Percentiles rank a stretch among this genome's conserved stretches.
These are phyloP conservation scores for Nannospalax galili DNA, from an alignment of 2,113 vertebrate species.

Conservation along the genomic window DNA sequence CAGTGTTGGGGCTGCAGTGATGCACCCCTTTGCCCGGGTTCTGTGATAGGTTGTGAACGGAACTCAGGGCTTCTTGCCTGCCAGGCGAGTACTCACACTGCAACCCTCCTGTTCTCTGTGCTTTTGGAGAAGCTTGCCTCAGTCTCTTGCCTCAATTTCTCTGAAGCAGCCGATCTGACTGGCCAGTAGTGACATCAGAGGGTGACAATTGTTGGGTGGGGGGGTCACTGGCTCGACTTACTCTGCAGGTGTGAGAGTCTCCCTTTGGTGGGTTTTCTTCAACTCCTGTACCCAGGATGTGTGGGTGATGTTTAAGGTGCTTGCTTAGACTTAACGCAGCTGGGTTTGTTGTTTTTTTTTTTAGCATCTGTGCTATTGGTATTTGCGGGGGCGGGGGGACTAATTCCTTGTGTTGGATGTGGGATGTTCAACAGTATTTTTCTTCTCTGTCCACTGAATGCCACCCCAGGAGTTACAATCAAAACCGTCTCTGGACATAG, in stretches of 20 bases:
- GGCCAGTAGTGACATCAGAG: neutral
- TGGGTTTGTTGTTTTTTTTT: neutral
- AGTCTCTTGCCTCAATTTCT: neutral
- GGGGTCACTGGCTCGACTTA: neutral
- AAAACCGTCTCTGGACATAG: neutral
- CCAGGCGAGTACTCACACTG: neutral
- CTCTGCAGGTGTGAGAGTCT: accelerated
- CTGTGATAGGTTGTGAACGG: neutral
- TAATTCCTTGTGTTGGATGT: neutral
- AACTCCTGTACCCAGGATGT: neutral
- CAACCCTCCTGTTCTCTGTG: too few species aligned
- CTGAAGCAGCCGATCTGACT: neutral
- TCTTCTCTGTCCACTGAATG: neutral
- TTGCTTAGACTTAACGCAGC: neutral
- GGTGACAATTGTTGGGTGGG: too few species aligned
- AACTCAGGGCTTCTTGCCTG: neutral
- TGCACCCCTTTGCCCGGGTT: neutral
- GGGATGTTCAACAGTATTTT: neutral
- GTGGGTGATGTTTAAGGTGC: neutral
- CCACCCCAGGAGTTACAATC: neutral
- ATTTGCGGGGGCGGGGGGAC: neutral
- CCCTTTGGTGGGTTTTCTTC: too few species aligned
- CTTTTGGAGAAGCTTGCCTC: neutral
- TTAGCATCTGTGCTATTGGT: neutral
- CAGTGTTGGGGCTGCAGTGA: neutral